Evolutionary conservation across 2,113 vertebrate species (phyloP), one percentile per base, ranked within the genome.

Genomic region (Gracilinanus agilis): DNA sequence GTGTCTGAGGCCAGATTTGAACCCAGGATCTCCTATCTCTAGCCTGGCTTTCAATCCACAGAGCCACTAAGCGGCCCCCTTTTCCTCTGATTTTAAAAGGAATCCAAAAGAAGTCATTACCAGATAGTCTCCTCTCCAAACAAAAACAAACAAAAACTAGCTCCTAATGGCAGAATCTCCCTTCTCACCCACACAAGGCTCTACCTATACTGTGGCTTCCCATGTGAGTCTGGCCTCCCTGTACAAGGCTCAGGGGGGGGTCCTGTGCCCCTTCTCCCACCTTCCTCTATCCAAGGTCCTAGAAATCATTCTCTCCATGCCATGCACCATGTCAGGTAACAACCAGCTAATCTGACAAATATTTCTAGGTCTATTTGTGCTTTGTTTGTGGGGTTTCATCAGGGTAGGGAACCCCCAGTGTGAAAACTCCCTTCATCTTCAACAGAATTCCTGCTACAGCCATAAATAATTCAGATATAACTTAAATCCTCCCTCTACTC

Each of bases 61-160:
- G 49, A 49, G 49, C 49, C 49, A 49, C 49, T 5, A n/a, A n/a
- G n/a, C n/a, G n/a, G n/a, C n/a, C n/a, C n/a, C n/a, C n/a, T n/a
- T n/a, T n/a, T n/a, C n/a, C n/a, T n/a, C 88, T 88, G 91, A 23
- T n/a, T 94, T 23, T 53, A 53, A 67, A 89, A 21, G 94, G 40
- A 55, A 61, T 53, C 23, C 2, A 89, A n/a, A 54, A 61, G 91
- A 67, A 61, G 8, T 34, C 91, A 91, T 0, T 58, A 55, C 8
- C 34, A 54, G 29, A 34, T 12, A 58, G 11, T 23, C 3, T 8
- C 29, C 10, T 61, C 3, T 61, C 27, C 2, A 2, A 0, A 61
- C 27, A 34, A 34, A 67, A 16, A 5, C 3, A 53, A 8, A 54
- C 27, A 21, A 53, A 29, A 91, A 53, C 53, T 27, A 58, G 44